These are phyloP conservation scores for Calephelis virginiensis DNA, from an alignment of 1,140 invertebrate species.

Conservation along the genomic window DNA sequence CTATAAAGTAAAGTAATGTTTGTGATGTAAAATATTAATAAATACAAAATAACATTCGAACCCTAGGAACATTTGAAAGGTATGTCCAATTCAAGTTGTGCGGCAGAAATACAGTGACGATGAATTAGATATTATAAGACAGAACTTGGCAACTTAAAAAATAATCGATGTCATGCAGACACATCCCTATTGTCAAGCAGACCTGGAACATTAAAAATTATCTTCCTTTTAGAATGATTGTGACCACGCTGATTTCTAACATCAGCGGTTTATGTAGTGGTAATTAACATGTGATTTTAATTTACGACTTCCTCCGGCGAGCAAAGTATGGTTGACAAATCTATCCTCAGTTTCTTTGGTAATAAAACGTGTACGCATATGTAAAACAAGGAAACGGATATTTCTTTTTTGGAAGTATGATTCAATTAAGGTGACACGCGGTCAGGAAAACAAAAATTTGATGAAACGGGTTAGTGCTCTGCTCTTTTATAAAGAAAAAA, in stretches of 20 bases:
- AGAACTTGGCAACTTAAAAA: no score
- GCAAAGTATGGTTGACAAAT: slow-evolving; percentile 13
- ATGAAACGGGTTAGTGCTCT: background rate
- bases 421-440: slow-evolving; percentile 1
- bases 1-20: no score
- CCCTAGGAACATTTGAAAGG: no score
- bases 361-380: slow-evolving; percentile 14
- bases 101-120: background rate
- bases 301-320: slow-evolving; percentile 18
- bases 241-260: slow-evolving; percentile 41
- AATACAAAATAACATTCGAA: no score
- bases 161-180: background rate
- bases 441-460: background rate
- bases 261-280: slow-evolving; percentile 39
- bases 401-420: background rate
- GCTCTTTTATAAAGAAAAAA: no score
- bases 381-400: slow-evolving; percentile 9
- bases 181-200: slow-evolving; percentile 7
- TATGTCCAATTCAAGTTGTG: no score
- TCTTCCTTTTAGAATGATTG: slow-evolving; percentile 51
- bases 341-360: slow-evolving; percentile 5
- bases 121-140: background rate
- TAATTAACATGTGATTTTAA: slow-evolving; percentile 40
- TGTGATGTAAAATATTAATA: no score
- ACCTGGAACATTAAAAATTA: slow-evolving; percentile 54